phyloP scores from a whole-genome alignment of 2,113 vertebrate genomes.

The Campylomormyrus tamandua region DNA sequence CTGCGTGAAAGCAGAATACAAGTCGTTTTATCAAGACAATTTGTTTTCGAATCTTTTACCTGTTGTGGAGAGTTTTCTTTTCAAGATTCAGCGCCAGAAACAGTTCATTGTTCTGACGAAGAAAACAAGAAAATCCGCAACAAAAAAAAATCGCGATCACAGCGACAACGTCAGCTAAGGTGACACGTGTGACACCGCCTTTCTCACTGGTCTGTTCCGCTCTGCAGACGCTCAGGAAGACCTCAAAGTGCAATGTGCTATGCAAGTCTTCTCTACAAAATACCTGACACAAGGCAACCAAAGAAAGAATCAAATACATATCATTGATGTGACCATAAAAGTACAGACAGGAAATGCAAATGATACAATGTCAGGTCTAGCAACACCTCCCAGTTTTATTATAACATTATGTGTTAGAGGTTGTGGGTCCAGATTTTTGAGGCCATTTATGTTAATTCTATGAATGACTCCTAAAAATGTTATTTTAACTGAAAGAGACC shows the following conservation, averaged over 20 bases:
- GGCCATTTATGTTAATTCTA: not conserved
- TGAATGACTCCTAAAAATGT: not conserved
- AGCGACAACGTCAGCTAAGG: not conserved
- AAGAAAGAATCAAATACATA: not conserved
- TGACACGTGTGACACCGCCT: not conserved
- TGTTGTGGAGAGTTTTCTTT: slow-evolving; percentile 2
- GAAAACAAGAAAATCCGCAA: not conserved
- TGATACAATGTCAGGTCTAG: not conserved
- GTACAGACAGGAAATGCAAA: not conserved
- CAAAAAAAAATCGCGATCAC: not conserved
- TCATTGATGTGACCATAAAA: not conserved
- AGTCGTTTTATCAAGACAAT: not conserved
- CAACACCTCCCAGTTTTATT: not conserved
- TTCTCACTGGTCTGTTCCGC: not conserved
- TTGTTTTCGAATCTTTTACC: slow-evolving; percentile 10
- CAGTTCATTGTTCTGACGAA: slow-evolving; percentile 6
- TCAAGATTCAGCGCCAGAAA: not conserved
- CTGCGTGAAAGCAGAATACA: not conserved
- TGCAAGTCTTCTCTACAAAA: not conserved
- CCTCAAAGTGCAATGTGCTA: not conserved
- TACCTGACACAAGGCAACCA: not conserved
- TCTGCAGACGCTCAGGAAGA: not conserved
- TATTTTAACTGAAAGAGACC: not conserved
- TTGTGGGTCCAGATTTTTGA: not conserved
- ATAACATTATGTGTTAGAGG: not conserved